phyloP scores from a whole-genome alignment of 2,797 vertebrate genomes.

The Hoplostethus atlanticus region DNA sequence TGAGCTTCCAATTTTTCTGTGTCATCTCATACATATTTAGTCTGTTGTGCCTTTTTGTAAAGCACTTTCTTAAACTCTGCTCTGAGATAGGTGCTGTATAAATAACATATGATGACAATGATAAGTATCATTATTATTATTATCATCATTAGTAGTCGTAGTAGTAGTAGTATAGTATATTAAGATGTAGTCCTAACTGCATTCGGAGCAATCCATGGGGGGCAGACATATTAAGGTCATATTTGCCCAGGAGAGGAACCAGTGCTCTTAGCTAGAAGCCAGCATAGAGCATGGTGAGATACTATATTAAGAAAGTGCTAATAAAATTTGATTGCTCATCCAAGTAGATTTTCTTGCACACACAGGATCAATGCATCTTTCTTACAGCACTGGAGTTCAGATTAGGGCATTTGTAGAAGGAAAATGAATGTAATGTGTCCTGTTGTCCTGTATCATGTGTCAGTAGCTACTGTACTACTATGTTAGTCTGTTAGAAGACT shows the following conservation, averaged over 20 bases:
- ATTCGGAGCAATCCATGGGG: conserved; percentile 52
- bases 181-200: conserved; percentile 35
- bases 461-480: neutral
- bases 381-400: neutral
- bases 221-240: conserved; percentile 72
- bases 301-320: conserved; percentile 64
- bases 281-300: conserved; percentile 54
- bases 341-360: conserved; percentile 14
- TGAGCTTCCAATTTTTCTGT: too few species aligned
- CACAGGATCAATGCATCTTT: conserved; percentile 16
- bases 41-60: too few species aligned
- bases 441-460: neutral
- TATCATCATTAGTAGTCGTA: neutral
- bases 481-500: neutral
- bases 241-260: conserved; percentile 63
- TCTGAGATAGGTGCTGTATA: too few species aligned
- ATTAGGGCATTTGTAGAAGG: conserved; percentile 2
- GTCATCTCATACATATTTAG: too few species aligned
- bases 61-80: too few species aligned
- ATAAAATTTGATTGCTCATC: conserved; percentile 47
- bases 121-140: neutral
- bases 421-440: neutral
- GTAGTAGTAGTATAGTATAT: conserved; percentile 4
- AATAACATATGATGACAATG: too few species aligned
- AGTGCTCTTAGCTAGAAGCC: conserved; percentile 61